A percentile compares a stretch with the other conserved stretches of the same genome.
phyloP scores from a whole-genome alignment of 2,888 invertebrate genomes.

The Campoplex nolae region DNA sequence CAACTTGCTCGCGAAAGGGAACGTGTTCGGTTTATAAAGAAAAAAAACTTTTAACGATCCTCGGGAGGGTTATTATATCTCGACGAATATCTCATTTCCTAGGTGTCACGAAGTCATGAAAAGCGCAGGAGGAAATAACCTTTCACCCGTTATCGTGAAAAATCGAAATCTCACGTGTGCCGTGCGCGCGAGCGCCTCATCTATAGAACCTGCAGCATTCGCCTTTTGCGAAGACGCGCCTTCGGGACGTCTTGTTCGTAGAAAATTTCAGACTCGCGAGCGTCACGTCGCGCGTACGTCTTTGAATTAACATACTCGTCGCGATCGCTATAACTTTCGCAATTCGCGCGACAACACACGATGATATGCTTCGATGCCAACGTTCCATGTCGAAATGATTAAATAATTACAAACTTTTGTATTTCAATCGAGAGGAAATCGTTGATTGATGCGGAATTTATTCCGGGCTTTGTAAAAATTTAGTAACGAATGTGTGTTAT shows the following conservation, averaged over 20 bases:
- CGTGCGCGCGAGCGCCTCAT: not conserved
- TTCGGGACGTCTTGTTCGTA: not conserved
- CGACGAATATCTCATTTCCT: constrained; percentile 71
- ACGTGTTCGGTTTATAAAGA: constrained; percentile 67
- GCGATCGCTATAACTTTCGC: constrained; percentile 1
- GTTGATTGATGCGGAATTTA: no score
- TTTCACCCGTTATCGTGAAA: constrained; percentile 34
- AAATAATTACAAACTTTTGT: not conserved
- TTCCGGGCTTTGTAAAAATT: no score
- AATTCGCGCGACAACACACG: not conserved
- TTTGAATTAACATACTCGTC: not conserved
- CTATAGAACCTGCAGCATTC: not conserved
- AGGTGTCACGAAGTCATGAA: constrained; percentile 60
- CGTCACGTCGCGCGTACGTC: not conserved
- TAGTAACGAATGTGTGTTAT: no score
- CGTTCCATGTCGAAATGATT: not conserved
- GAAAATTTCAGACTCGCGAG: not conserved
- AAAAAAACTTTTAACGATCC: constrained; percentile 70
- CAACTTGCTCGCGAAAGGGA: constrained; percentile 61
- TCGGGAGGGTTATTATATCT: constrained; percentile 65
- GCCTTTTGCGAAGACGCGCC: not conserved
- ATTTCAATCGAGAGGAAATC: no score
- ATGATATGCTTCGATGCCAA: not conserved
- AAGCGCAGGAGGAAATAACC: constrained; percentile 43
- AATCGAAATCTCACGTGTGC: constrained; percentile 15